These are phyloP conservation scores for Drosophila mayri DNA, from an alignment of 1,140 invertebrate genomes.

Conservation along the genomic window DNA sequence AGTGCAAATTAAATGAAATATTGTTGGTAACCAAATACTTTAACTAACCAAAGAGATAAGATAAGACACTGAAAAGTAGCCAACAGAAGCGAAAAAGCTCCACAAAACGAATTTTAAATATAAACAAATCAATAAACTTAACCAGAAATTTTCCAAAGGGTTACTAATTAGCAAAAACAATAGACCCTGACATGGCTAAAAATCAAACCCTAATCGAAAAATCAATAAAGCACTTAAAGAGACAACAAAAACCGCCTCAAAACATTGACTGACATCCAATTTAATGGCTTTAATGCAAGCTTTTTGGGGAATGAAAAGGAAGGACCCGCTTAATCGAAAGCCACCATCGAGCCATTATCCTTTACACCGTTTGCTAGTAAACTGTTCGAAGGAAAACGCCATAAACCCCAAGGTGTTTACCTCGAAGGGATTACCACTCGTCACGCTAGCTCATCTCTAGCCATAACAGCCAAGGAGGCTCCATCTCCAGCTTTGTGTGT, in stretches of 20 bases:
- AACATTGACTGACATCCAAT: background rate
- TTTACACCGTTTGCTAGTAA: constrained; percentile 20
- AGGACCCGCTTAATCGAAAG: constrained; percentile 15
- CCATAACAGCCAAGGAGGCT: background rate
- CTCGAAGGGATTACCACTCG: constrained; percentile 47
- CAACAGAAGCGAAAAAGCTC: background rate
- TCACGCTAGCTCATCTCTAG: constrained; percentile 48
- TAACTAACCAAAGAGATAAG: background rate
- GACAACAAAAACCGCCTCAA: background rate
- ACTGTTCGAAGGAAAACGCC: constrained; percentile 19
- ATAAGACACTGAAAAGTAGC: constrained; percentile 1
- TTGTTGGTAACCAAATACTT: constrained; percentile 3
- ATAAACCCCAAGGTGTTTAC: constrained; percentile 32
- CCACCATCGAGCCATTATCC: constrained; percentile 24
- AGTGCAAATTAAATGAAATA: background rate
- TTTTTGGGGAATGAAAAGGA: background rate
- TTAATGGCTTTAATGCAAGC: constrained; percentile 9
- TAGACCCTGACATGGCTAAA: constrained; percentile 4
- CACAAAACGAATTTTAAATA: background rate
- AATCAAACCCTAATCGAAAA: constrained; percentile 11
- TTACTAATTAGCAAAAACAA: constrained; percentile 10
- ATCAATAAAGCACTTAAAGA: constrained; percentile 13
- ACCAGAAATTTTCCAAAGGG: background rate
- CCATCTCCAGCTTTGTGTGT: constrained; percentile 4
- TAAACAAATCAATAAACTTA: background rate